Evolutionary conservation across 2,797 vertebrate species (phyloP), one percentile per base, ranked within the genome.

Genomic region (Hephaestus fuliginosus): DNA sequence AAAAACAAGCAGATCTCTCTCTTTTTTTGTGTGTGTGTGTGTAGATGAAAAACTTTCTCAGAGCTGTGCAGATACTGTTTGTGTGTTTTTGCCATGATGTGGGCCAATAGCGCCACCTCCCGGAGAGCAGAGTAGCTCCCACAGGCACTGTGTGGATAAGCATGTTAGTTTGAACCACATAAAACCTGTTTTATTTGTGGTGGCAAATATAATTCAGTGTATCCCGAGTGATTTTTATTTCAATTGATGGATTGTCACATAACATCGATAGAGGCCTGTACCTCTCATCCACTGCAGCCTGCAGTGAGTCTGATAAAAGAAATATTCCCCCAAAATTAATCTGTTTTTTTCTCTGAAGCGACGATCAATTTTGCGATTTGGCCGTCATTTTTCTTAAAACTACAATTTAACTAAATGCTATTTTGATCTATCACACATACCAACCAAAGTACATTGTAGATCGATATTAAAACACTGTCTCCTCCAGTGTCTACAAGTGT

Each of bases 51-150:
- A 33, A 25, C 4, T 46, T 20, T 2, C 12, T 20, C 11, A 15
- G 17, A 30, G 44, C 48, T 28, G 3, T 57, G 36, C 25, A 7
- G 15, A 11, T 12, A 0, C 0, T 15, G 13, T 20, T 14, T n/a
- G 5, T 25, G 7, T n/a, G 30, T 15, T 7, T 33, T 39, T 10
- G 10, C 5, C 12, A 2, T 30, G 17, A 43, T 12, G 4, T 53
- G 43, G 15, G 25, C 0, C 28, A 60, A 79, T 39, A 74, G 71
- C 83, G 88, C 91, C 91, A 87, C 83, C 92, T 90, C 13, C 65
- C 36, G 92, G 87, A 75, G 3, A 25, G 13, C 2, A 39, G 4
- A n/a, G 7, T 0, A 1, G 6, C 0, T n/a, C 4, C 3, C 0
- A 1, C 0, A 20, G 5, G 28, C 8, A 2, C 48, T 10, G n/a